These are phyloP conservation scores for Callithrix jacchus DNA, from an alignment of 2,113 vertebrate genomes.

Conservation along the genomic window DNA sequence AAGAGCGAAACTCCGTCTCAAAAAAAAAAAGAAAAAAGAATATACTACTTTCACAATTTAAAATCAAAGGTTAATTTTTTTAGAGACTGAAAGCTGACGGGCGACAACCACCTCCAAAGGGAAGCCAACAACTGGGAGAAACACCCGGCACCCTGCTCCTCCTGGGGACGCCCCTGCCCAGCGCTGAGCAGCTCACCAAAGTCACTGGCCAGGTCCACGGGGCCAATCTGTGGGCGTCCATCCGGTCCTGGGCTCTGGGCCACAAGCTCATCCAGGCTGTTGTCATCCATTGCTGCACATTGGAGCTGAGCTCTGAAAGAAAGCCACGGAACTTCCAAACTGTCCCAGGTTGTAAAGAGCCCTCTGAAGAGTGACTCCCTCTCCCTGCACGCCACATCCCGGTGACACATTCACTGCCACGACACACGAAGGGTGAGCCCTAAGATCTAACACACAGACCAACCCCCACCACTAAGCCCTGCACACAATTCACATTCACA, in stretches of 20 bases:
- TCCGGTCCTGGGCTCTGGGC: constrained; percentile 83
- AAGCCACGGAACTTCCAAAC: neutral
- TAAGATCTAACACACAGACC: neutral
- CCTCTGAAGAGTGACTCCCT: neutral
- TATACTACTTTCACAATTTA: neutral
- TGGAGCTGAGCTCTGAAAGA: constrained; percentile 72
- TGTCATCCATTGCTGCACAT: constrained; percentile 94
- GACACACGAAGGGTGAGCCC: neutral
- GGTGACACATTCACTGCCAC: accelerated
- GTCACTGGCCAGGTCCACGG: constrained; percentile 80
- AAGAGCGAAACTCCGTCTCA: no score
- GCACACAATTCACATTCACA: accelerated
- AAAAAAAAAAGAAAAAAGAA: neutral
- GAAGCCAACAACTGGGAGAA: neutral
- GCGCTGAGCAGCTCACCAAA: constrained; percentile 81
- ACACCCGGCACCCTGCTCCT: accelerated
- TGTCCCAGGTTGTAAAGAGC: neutral
- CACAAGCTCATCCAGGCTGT: constrained; percentile 93
- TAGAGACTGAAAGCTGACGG: neutral
- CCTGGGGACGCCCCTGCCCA: neutral
- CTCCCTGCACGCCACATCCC: accelerated
- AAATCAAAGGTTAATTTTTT: neutral
- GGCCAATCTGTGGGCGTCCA: constrained; percentile 82
- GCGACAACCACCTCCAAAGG: neutral
- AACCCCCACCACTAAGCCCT: no score